These are phyloP conservation scores for Phalloptychus januarius DNA, from an alignment of 2,797 vertebrate species.

Conservation along the genomic window DNA sequence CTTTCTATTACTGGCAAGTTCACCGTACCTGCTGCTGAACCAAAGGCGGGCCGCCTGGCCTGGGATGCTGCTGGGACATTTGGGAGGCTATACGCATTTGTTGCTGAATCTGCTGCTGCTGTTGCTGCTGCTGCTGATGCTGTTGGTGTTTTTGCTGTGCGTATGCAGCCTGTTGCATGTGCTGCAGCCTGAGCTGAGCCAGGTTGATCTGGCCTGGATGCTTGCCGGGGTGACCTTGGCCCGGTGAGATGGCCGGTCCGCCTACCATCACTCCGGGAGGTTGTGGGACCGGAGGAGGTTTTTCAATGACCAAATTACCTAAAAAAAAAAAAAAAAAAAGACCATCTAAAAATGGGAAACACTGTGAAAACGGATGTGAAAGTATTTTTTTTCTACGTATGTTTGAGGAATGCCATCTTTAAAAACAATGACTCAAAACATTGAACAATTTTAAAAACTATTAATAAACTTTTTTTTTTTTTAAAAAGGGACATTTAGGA, in stretches of 20 bases:
- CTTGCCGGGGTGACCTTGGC: constrained; percentile 88
- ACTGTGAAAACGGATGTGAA: neutral
- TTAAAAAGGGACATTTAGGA: neutral
- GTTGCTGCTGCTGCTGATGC: constrained; percentile 88
- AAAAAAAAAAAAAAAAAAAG: neutral
- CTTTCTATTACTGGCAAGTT: neutral
- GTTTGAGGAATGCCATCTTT: neutral
- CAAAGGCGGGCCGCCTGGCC: constrained; percentile 83
- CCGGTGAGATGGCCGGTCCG: constrained; percentile 88
- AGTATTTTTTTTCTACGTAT: neutral
- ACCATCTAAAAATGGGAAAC: constrained; percentile 2
- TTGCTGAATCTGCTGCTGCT: constrained; percentile 93
- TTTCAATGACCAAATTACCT: constrained; percentile 98
- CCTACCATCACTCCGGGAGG: constrained; percentile 89
- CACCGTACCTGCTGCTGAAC: constrained; percentile 89
- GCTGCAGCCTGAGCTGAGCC: constrained; percentile 95
- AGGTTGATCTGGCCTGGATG: constrained; percentile 95
- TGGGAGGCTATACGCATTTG: constrained; percentile 89
- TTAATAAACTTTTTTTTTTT: neutral
- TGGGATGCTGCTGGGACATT: constrained; percentile 84
- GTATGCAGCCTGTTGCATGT: constrained; percentile 94
- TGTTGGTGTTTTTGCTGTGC: constrained; percentile 89
- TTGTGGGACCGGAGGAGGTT: constrained; percentile 87
- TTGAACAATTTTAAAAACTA: neutral
- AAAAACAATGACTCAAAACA: neutral